Evolutionary conservation across 2,888 invertebrate species (phyloP).

Genomic region (Scaptomyza parva): DNA sequence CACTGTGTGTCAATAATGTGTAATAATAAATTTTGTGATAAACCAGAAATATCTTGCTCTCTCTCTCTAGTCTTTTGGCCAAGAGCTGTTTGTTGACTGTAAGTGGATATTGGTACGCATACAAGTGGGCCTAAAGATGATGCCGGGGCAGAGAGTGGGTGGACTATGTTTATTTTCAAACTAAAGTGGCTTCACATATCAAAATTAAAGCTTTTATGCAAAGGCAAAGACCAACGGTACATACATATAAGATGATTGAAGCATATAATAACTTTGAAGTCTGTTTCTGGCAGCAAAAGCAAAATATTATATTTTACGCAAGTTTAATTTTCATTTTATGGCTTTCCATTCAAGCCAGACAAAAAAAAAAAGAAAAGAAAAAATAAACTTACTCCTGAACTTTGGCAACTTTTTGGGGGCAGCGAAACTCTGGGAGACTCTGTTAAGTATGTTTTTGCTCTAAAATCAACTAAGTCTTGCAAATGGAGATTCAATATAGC

Average conservation of each 20-base stretch:
- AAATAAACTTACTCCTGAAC: background rate
- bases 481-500: background rate
- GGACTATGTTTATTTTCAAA: background rate
- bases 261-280: slow-evolving; percentile 2
- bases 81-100: slow-evolving; percentile 5
- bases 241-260: background rate
- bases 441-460: background rate
- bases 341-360: slow-evolving; percentile 12
- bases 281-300: background rate
- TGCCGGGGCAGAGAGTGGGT: background rate
- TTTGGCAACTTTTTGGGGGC: background rate
- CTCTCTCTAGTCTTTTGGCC: background rate
- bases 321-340: slow-evolving; percentile 4
- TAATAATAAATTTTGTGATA: slow-evolving; percentile 18
- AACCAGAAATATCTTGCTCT: slow-evolving; percentile 8
- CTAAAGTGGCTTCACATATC: background rate
- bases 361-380: slow-evolving; percentile 2
- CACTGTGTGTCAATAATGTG: slow-evolving; percentile 29
- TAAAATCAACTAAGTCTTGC: background rate
- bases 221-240: background rate
- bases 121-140: background rate
- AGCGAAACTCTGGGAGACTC: background rate
- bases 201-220: background rate
- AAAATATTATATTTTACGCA: background rate
- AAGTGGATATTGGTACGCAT: slow-evolving; percentile 6